Conservation (phyloP, 2,888 invertebrate genomes). For the Imbricaverruca yamaguchii region DNA sequence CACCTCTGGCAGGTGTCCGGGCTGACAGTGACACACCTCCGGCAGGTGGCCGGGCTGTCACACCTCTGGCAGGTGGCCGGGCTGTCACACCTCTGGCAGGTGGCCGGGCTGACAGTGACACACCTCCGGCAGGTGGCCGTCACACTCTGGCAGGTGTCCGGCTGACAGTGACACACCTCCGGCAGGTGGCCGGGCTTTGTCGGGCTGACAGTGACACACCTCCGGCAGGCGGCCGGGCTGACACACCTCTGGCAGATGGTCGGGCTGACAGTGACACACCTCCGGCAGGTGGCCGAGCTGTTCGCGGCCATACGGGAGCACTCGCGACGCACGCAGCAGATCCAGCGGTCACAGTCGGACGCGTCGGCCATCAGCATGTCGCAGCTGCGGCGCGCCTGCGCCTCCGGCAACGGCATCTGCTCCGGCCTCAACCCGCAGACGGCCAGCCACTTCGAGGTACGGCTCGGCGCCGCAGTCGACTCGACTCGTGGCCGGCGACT, state of each 20-base stretch:
- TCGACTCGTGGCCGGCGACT: too few species aligned
- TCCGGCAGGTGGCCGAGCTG: not conserved
- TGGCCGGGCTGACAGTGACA: not conserved
- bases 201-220: not conserved
- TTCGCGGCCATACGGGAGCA: conserved; percentile 17
- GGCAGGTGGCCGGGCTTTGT: not conserved
- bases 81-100: too few species aligned
- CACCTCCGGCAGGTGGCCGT: not conserved
- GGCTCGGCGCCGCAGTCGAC: not conserved
- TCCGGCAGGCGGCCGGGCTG: not conserved
- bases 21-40: too few species aligned
- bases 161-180: not conserved
- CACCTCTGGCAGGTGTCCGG: too few species aligned
- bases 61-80: not conserved
- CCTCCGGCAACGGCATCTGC: not conserved
- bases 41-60: not conserved
- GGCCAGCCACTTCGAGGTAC: conserved; percentile 9
- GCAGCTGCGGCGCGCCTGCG: conserved; percentile 13
- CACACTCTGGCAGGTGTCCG: not conserved
- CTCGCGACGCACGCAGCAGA: conserved; percentile 7
- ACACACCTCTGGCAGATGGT: not conserved
- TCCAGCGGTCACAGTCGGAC: conserved; percentile 19
- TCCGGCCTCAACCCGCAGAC: conserved; percentile 19
- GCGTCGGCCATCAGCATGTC: conserved; percentile 7
- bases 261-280: not conserved